These are phyloP conservation scores for Haliclystus octoradiatus DNA, from an alignment of 30 jellyfish, hydroid and myxozoan genomes.

Conservation along the genomic window DNA sequence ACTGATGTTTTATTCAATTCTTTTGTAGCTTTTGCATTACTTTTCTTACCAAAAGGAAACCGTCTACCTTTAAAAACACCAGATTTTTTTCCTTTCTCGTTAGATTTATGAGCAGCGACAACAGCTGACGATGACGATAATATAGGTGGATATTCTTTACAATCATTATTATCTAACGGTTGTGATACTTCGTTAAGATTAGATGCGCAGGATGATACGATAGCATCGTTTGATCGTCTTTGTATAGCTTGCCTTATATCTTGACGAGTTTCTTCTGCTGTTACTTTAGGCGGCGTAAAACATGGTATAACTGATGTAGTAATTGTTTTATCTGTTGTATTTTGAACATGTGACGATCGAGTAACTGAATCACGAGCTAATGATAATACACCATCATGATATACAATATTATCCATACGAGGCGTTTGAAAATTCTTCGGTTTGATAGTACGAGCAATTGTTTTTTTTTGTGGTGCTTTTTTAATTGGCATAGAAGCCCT, in stretches of 20 bases:
- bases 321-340: background rate
- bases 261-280: constrained; percentile 33
- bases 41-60: background rate
- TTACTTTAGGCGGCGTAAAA: constrained; percentile 50
- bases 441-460: background rate
- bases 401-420: background rate
- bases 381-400: constrained; percentile 75
- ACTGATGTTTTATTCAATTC: background rate
- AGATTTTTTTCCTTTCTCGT: background rate
- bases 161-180: background rate
- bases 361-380: constrained; percentile 45
- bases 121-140: background rate
- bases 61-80: background rate
- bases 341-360: background rate
- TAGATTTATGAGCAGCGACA: too few relatives aligned
- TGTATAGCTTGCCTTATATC: constrained; percentile 62
- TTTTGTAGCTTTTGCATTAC: background rate
- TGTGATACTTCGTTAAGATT: background rate
- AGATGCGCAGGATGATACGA: constrained; percentile 18
- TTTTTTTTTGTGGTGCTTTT: background rate
- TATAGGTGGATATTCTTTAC: background rate
- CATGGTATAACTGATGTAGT: constrained; percentile 4
- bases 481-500: background rate
- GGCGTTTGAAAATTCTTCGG: background rate
- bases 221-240: constrained; percentile 65